A percentile compares a stretch with the other conserved stretches of the same genome.
Evolutionary conservation across 2,113 vertebrate genomes (phyloP).

Genomic region (Mus pahari): DNA sequence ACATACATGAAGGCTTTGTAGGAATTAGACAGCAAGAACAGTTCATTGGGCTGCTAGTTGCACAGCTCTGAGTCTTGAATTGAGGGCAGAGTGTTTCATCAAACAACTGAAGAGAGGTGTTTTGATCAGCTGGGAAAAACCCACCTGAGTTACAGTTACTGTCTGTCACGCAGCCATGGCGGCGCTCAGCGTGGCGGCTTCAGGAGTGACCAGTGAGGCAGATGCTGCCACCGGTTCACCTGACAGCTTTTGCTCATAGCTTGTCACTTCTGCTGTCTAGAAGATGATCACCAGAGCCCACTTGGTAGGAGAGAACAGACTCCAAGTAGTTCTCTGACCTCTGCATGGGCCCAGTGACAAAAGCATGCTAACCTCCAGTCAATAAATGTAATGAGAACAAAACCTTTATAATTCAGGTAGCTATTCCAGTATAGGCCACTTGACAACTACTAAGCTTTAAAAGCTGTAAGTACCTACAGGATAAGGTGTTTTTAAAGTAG

Average conservation of each 20-base stretch:
- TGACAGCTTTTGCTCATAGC: neutral
- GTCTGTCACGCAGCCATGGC: neutral
- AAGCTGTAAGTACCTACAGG: neutral
- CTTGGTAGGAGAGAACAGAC: neutral
- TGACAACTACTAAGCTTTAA: neutral
- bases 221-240: neutral
- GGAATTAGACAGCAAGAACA: neutral
- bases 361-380: neutral
- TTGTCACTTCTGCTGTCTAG: neutral
- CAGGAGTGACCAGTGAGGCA: neutral
- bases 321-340: neutral
- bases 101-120: neutral
- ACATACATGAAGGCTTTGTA: neutral
- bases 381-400: neutral
- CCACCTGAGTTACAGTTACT: neutral
- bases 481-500: neutral
- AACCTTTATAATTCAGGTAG: neutral
- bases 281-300: neutral
- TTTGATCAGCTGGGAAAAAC: neutral
- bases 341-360: neutral
- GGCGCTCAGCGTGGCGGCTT: neutral
- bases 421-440: neutral
- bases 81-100: neutral
- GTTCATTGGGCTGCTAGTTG: neutral
- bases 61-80: neutral